phyloP scores from a whole-genome alignment of 2,113 vertebrate species.

The Ciconia maguari region DNA sequence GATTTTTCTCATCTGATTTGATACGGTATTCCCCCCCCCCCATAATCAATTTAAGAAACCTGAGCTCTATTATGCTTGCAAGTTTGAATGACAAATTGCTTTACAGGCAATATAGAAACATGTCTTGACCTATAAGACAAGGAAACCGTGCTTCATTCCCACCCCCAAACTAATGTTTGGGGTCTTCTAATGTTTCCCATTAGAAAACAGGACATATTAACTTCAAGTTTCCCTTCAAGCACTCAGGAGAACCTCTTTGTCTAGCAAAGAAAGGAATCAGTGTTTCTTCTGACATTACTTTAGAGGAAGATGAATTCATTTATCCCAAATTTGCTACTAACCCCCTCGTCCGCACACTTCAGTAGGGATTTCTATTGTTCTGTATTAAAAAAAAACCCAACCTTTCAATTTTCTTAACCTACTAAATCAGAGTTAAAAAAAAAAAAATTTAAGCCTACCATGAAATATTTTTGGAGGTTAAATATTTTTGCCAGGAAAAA shows the following conservation, averaged over 20 bases:
- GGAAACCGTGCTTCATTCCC: neutral
- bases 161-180: neutral
- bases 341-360: neutral
- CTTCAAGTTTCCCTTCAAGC: neutral
- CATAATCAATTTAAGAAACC: neutral
- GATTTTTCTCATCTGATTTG: neutral
- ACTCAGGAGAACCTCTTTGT: neutral
- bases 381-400: neutral
- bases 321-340: neutral
- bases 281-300: neutral
- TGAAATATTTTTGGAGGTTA: neutral
- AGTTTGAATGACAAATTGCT: neutral
- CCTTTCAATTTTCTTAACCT: neutral
- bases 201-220: neutral
- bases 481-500: neutral
- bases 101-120: neutral
- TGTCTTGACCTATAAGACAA: neutral
- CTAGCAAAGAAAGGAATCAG: neutral
- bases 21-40: neutral
- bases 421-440: neutral
- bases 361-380: neutral
- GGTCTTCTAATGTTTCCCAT: too few relatives aligned
- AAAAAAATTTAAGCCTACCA: neutral
- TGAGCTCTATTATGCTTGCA: neutral
- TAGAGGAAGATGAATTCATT: neutral